Evolutionary conservation across 2,797 vertebrate genomes (phyloP).

Genomic region (Cottoperca gobio): DNA sequence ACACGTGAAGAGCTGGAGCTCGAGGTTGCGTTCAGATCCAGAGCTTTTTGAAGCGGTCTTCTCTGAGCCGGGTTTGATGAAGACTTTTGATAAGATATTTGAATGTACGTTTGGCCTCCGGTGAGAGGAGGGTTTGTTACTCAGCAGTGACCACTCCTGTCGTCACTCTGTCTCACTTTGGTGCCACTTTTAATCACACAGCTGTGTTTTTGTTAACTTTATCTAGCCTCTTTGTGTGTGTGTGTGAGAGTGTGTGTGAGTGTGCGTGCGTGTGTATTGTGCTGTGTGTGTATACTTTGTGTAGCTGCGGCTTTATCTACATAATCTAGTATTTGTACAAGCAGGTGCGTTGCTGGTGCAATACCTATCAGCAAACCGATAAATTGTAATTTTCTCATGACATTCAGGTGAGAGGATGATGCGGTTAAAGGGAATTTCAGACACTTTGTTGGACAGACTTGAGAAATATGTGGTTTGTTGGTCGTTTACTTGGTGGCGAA

Average conservation of each 20-base stretch:
- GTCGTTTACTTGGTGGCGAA: not conserved
- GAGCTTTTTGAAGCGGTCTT: not conserved
- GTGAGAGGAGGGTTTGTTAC: constrained; percentile 8
- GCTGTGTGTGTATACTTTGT: constrained; percentile 7
- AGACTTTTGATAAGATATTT: constrained; percentile 7
- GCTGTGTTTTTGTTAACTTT: constrained; percentile 35
- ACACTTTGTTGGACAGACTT: not conserved
- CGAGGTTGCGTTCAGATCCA: constrained; percentile 4
- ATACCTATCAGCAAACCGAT: constrained; percentile 39
- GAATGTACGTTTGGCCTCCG: constrained; percentile 46
- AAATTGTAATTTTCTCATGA: constrained; percentile 59
- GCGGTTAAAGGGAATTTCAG: constrained; percentile 22
- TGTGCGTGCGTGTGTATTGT: constrained; percentile 4
- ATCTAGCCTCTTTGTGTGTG: constrained; percentile 12
- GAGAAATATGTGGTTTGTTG: not conserved
- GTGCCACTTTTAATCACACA: constrained; percentile 50
- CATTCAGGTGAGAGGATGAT: constrained; percentile 36
- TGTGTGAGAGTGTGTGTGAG: constrained; percentile 1
- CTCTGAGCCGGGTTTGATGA: not conserved
- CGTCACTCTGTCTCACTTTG: constrained; percentile 41
- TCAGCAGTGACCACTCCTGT: not conserved
- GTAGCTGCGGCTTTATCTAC: not conserved
- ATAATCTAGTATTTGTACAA: constrained; percentile 30
- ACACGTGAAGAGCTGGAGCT: not conserved
- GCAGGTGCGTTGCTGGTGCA: constrained; percentile 32